Conservation (phyloP, 2,113 vertebrate species). For the Anhinga rufa region DNA sequence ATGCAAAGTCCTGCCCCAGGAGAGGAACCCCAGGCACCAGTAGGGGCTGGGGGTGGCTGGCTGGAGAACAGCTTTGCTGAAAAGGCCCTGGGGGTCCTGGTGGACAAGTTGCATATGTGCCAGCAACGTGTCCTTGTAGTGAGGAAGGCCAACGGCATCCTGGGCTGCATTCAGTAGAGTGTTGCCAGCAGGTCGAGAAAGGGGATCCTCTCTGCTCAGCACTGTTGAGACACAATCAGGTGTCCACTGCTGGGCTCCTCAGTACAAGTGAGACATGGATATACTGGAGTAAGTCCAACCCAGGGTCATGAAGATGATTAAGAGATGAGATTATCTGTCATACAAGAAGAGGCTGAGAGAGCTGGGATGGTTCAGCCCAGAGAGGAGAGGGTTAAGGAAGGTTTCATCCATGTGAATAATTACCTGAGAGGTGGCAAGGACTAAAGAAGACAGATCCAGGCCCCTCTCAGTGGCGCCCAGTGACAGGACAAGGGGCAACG, state of each 20-base stretch:
- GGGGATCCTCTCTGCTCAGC: neutral
- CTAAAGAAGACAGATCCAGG: neutral
- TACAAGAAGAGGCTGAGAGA: neutral
- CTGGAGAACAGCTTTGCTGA: neutral
- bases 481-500: fast-evolving
- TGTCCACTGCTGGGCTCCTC: neutral
- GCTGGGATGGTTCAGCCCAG: neutral
- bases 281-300: neutral
- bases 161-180: neutral
- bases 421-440: neutral
- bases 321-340: neutral
- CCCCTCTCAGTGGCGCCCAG: neutral
- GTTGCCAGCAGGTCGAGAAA: fast-evolving
- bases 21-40: neutral
- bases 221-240: neutral
- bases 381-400: neutral
- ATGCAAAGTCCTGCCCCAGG: neutral
- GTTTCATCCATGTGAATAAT: neutral
- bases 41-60: neutral
- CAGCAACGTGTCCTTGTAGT: neutral
- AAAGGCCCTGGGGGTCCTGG: neutral
- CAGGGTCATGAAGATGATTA: neutral
- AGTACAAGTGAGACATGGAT: neutral
- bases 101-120: neutral
- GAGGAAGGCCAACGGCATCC: neutral